These are phyloP conservation scores for Zygothrica quintamaculata DNA, from an alignment of 2,888 invertebrate genomes.

Conservation along the genomic window DNA sequence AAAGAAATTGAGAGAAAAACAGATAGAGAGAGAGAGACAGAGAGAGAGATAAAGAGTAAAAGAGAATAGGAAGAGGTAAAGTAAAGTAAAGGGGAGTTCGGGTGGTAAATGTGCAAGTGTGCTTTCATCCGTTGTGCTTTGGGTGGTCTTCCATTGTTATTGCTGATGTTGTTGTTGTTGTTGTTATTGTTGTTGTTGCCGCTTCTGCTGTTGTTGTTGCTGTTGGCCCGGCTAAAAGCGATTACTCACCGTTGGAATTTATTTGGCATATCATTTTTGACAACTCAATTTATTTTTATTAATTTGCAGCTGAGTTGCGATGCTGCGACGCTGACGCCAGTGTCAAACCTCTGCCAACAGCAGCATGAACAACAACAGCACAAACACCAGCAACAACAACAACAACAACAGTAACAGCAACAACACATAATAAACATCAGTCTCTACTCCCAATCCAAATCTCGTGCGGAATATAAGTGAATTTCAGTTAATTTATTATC, in stretches of 20 bases:
- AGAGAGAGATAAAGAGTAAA: not conserved
- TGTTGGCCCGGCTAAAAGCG: slow-evolving; percentile 69
- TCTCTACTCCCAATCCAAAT: slow-evolving; percentile 26
- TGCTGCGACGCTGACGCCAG: slow-evolving; percentile 11
- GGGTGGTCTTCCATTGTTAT: slow-evolving; percentile 51
- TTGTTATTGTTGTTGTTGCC: slow-evolving; percentile 6
- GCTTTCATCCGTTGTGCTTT: slow-evolving; percentile 65
- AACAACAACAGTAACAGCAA: not conserved
- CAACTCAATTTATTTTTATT: slow-evolving; percentile 85
- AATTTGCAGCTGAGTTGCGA: slow-evolving; percentile 82
- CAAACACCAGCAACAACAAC: too few species aligned
- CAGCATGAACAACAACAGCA: too few species aligned
- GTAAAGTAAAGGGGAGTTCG: not conserved
- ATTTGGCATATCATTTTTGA: slow-evolving; percentile 85
- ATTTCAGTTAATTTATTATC: slow-evolving; percentile 84
- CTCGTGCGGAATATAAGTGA: slow-evolving; percentile 73
- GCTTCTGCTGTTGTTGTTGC: slow-evolving; percentile 26
- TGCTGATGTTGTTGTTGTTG: slow-evolving; percentile 15
- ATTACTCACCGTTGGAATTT: slow-evolving; percentile 85
- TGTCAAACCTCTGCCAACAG: not conserved
- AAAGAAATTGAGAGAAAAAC: slow-evolving; percentile 15
- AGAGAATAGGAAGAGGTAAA: not conserved
- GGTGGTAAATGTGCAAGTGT: slow-evolving; percentile 22
- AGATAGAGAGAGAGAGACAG: not conserved
- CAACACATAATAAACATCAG: not conserved